Conservation (phyloP, 2,888 invertebrate species). For the Lamellibrachia columna region DNA sequence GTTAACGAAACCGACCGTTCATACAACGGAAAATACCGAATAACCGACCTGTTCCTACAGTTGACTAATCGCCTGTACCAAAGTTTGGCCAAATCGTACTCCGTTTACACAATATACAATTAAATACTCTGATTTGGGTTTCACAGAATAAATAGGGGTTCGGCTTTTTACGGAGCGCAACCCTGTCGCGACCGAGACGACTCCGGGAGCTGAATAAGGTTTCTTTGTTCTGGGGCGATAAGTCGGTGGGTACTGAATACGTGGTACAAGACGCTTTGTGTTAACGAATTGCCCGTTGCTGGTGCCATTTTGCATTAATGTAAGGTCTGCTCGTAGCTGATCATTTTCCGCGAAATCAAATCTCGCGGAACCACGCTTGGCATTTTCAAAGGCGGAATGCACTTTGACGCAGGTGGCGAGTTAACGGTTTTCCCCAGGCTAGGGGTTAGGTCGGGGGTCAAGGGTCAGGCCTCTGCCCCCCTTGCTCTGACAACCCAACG, state of each 20-base stretch:
- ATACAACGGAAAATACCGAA: no score
- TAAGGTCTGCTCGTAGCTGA: background rate
- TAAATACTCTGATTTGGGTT: no score
- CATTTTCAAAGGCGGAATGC: background rate
- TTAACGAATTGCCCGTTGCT: background rate
- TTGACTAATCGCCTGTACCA: no score
- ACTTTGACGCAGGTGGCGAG: background rate
- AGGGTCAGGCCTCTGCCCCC: background rate
- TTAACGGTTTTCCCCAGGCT: background rate
- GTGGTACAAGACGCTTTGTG: background rate
- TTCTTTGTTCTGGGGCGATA: background rate
- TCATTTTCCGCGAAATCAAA: background rate
- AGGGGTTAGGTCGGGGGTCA: background rate
- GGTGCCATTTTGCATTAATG: background rate
- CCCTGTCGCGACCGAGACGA: no score
- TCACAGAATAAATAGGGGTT: no score
- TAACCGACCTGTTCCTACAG: no score
- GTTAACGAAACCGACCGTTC: no score
- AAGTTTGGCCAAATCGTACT: no score
- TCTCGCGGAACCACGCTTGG: background rate
- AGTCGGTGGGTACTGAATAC: background rate
- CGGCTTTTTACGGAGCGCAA: no score
- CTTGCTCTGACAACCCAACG: background rate
- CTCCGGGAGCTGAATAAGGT: no score
- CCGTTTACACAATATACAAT: no score